Conservation (phyloP, 2,797 vertebrate species). For the Tenualosa thibaudeaui region DNA sequence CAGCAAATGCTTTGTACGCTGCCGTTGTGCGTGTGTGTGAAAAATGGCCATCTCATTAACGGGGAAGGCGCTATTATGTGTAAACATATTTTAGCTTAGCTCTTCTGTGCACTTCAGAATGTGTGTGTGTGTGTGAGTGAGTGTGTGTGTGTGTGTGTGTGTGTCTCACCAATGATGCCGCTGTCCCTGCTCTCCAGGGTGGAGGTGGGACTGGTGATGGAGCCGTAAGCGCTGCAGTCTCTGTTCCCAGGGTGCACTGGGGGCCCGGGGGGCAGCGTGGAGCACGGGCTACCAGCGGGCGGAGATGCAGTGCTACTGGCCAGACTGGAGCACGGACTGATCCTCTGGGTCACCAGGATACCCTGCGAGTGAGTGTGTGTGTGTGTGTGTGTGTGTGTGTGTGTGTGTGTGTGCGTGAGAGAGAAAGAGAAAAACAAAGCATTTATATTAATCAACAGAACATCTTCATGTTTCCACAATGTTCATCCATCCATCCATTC, state of each 20-base stretch:
- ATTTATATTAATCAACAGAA: background rate
- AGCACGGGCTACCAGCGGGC: conserved; percentile 84
- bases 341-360: conserved; percentile 81
- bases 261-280: conserved; percentile 81
- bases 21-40: background rate
- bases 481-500: background rate
- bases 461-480: background rate
- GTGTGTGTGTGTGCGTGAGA: background rate
- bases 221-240: conserved; percentile 77
- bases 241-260: conserved; percentile 70
- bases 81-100: background rate
- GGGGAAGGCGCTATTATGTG: background rate
- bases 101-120: background rate
- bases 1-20: background rate
- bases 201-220: conserved; percentile 89
- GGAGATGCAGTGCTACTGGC: conserved; percentile 91
- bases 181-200: conserved; percentile 96
- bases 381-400: conserved; percentile 12
- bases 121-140: background rate
- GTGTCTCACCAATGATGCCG: conserved; percentile 88
- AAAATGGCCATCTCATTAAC: background rate
- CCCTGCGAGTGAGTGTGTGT: conserved; percentile 59
- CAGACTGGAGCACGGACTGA: conserved; percentile 93
- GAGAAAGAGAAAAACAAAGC: background rate
- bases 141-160: background rate